Base-by-base conservation (phyloP, 2,113 vertebrate genomes). In the Cervus canadensis region DNA sequence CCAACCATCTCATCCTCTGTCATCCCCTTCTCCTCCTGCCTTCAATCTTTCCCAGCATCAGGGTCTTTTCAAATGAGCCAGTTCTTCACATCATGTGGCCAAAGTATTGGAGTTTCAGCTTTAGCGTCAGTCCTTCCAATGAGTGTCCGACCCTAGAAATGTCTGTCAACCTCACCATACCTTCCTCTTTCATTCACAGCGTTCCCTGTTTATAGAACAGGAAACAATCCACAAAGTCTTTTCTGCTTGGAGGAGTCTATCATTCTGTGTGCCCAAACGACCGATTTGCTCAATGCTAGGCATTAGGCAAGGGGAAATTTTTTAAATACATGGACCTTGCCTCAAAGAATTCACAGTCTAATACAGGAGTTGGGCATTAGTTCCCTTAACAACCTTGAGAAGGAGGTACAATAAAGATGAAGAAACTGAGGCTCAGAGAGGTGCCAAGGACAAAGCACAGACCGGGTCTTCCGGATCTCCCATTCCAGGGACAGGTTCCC, bases 391-490 rank as follows among this genome's bases (percentile, higher is more conserved):
- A 52, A 25, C 52, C 10, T 79, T 57, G 33, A 52, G 36, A 85
- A 48, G 64, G 13, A 56, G 36, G 7, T 48, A 89, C 14, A 30
- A 26, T 6, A 5, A 60, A 89, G 45, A n/a, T 10, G 87, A 81
- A 52, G 82, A 59, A 28, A 67, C 81, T 40, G 82, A 71, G 43
- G n/a, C 54, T 45, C 40, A 26, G 60, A 56, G 57, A 36, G 21
- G 40, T 2, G 1, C 79, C 43, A 33, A 57, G 59, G 56, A 64
- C 23, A 16, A 59, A 86, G 45, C 15, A 25, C 12, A 8, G 25
- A 17, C 26, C 7, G 10, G 1, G 11, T 15, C 33, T 59, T 11
- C 0, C 9, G 9, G 6, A 56, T 25, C 30, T 43, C 25, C 36
- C 40, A 2, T 13, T 19, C 14, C 15, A 9, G 45, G 33, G 45